Evolutionary conservation across 2,888 invertebrate genomes (phyloP), one percentile per base, ranked within the genome.

Genomic region (Capitulum mitella): DNA sequence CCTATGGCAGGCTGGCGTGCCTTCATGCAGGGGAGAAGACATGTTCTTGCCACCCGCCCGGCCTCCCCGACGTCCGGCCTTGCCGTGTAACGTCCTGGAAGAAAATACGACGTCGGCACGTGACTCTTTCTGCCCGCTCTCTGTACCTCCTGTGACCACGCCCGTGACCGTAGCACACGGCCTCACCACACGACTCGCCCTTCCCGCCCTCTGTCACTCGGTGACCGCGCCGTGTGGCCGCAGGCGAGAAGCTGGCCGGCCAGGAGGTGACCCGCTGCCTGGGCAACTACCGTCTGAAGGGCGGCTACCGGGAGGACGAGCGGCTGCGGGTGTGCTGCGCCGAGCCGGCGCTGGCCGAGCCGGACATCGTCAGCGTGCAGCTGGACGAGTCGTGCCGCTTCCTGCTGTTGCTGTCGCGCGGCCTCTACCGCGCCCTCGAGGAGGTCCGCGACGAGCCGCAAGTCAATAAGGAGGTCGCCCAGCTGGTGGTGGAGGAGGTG

Each of bases 251-350:
- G 83, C 87, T 94, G 29, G 93, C 93, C 75, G 93, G 93, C 84
- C 92, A 92, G 85, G 90, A 91, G 64, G 92, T 92, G 83, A 95
- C 95, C 0, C 87, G 96, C 26, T 95, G 95, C 83, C 88, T 97
- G 22, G 95, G 95, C 5, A 95, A 95, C 86, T 94, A 94, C 84
- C 87, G 92, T 61, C 92, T 95, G 0, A 96, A 96, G 86, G 93
- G 92, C 0, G 91, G 93, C 3, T 94, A 93, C 84, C 92, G 91
- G 84, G 94, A 95, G 78, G 92, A 93, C 84, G 93, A 93, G 3
- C 90, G 90, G 78, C 87, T 96, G 75, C 87, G 90, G 3, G 86
- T 88, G 32, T 93, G 94, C 0, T 86, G 85, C 0, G 87, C 90
- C 10, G 94, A 95, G 83, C 95, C 95, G 0, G 91, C 96, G 1